Conservation (phyloP, 2,113 vertebrate genomes). For the Campylorhamphus procurvoides region DNA sequence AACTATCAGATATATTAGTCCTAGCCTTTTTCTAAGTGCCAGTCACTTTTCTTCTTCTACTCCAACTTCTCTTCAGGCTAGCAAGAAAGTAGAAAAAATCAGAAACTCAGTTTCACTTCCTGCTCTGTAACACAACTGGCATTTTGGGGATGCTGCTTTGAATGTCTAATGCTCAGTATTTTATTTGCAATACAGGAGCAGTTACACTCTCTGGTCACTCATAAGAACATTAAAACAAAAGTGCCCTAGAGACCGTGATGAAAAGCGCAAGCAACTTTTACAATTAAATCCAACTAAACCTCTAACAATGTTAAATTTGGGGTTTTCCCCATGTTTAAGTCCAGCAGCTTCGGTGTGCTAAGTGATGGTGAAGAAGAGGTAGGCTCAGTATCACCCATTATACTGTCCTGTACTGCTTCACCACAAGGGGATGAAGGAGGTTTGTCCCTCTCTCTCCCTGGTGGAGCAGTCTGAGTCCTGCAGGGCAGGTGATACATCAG, state of each 20-base stretch:
- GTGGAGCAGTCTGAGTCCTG: neutral
- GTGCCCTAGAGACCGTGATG: neutral
- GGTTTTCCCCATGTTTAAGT: neutral
- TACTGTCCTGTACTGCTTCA: neutral
- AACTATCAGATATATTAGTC: neutral
- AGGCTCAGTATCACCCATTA: fast-evolving
- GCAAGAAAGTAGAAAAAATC: neutral
- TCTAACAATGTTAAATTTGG: neutral
- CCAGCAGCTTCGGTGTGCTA: neutral
- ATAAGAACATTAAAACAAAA: neutral
- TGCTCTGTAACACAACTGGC: neutral
- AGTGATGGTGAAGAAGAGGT: neutral
- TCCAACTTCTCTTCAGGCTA: neutral
- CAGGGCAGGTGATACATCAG: neutral
- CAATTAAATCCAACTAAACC: neutral
- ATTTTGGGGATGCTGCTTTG: neutral
- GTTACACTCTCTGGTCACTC: neutral
- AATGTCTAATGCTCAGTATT: neutral
- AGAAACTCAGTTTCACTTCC: neutral
- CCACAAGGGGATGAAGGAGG: neutral
- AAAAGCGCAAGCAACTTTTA: neutral
- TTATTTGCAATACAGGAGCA: neutral
- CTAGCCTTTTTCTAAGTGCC: neutral
- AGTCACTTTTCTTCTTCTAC: neutral
- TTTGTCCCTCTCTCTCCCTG: neutral